Evolutionary conservation across 2,797 vertebrate species (phyloP).

Genomic region (Craterocephalus amniculus): DNA sequence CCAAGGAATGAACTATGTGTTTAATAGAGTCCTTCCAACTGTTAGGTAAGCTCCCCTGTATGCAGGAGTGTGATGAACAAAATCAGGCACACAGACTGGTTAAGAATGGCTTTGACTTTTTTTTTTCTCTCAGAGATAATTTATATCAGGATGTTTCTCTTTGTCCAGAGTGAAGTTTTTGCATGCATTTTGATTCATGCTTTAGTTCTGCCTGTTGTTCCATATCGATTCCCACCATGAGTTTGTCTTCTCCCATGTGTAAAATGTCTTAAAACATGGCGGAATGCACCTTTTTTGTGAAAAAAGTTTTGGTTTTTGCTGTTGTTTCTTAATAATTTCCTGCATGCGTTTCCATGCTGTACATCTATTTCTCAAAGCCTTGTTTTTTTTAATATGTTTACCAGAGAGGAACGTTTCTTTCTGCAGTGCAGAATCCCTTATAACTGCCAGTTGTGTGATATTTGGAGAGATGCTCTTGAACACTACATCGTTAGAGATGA

Average conservation of each 20-base stretch:
- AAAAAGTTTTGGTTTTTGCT: conserved; percentile 51
- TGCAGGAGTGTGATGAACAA: conserved; percentile 42
- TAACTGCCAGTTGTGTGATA: conserved; percentile 65
- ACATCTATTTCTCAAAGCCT: conserved; percentile 37
- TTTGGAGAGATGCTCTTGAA: conserved; percentile 48
- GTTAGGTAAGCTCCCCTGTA: conserved; percentile 41
- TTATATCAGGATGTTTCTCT: conserved; percentile 53
- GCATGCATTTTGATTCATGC: conserved; percentile 56
- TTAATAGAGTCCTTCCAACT: conserved; percentile 58
- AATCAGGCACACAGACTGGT: conserved; percentile 55
- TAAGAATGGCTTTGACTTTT: conserved; percentile 58
- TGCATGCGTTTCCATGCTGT: conserved; percentile 55
- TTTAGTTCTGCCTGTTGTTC: conserved; percentile 50
- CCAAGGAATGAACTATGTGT: conserved; percentile 60
- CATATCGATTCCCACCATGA: conserved; percentile 30
- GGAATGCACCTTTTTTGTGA: conserved; percentile 69
- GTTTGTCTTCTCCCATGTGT: conserved; percentile 49
- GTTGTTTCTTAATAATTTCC: conserved; percentile 32
- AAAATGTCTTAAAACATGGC: conserved; percentile 63
- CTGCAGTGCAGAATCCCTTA: conserved; percentile 72
- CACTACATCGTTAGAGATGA: conserved; percentile 51
- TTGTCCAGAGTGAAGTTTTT: conserved; percentile 53
- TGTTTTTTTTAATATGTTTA: conserved; percentile 53
- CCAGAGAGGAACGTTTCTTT: conserved; percentile 52
- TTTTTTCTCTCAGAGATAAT: conserved; percentile 51